phyloP scores from a whole-genome alignment of 1,140 invertebrate genomes.

The Zaprionus africanus region DNA sequence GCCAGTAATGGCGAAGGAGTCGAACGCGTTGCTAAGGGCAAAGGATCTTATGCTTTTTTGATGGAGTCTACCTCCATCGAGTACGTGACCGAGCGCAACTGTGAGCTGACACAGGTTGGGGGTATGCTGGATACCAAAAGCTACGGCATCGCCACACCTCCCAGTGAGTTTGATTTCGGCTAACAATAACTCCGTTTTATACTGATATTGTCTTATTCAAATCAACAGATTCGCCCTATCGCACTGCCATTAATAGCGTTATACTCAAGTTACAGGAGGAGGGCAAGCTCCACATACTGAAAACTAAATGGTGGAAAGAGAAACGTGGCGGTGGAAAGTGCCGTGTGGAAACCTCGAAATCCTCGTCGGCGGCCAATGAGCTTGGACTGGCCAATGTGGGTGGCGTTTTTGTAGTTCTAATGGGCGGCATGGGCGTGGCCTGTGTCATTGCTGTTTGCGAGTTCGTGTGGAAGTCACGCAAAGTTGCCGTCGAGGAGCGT shows the following conservation, averaged over 20 bases:
- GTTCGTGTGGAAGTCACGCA: slow-evolving; percentile 96
- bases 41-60: slow-evolving; percentile 94
- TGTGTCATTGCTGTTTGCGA: slow-evolving; percentile 95
- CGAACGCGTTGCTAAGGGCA: slow-evolving; percentile 92
- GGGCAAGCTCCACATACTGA: slow-evolving; percentile 95
- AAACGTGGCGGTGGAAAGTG: slow-evolving; percentile 93
- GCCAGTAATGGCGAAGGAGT: slow-evolving; percentile 94
- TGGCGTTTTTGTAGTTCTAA: slow-evolving; percentile 97
- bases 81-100: slow-evolving; percentile 95
- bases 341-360: slow-evolving; percentile 92
- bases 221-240: slow-evolving; percentile 91
- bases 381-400: slow-evolving; percentile 96
- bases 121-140: slow-evolving; percentile 96
- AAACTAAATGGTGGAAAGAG: slow-evolving; percentile 98
- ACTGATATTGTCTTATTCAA: neutral
- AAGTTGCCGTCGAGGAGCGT: slow-evolving; percentile 95
- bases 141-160: slow-evolving; percentile 96
- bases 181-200: neutral
- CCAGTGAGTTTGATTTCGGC: slow-evolving; percentile 88
- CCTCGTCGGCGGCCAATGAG: slow-evolving; percentile 93
- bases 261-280: slow-evolving; percentile 97
- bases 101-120: slow-evolving; percentile 95
- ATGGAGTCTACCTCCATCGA: slow-evolving; percentile 98
- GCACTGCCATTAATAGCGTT: slow-evolving; percentile 93
- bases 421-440: slow-evolving; percentile 95